phyloP scores from a whole-genome alignment of 2,888 invertebrate genomes.

The Steinernema hermaphroditum region DNA sequence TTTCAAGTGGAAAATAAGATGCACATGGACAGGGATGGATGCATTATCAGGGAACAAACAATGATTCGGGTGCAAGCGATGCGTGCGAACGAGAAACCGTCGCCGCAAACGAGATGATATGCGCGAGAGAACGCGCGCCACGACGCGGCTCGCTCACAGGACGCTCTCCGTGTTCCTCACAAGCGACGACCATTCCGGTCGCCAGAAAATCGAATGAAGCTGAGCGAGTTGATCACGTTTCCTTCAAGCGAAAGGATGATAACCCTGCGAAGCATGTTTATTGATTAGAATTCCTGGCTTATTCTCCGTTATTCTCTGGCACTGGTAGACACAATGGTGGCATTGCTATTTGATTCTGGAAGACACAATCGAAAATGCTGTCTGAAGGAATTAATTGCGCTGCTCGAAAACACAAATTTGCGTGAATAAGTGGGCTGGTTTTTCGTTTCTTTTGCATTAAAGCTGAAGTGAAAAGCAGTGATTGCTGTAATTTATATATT shows the following conservation, averaged over 20 bases:
- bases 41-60: not conserved
- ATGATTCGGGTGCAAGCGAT: constrained; percentile 7
- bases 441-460: too few relatives aligned
- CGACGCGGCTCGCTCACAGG: constrained; percentile 4
- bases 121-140: constrained; percentile 28
- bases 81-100: not conserved
- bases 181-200: not conserved
- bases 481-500: not conserved
- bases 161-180: not conserved
- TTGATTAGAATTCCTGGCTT: not conserved
- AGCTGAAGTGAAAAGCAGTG: too few relatives aligned
- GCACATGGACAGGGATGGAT: not conserved
- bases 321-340: too few relatives aligned
- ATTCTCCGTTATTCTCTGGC: too few relatives aligned
- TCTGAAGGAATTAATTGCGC: too few relatives aligned
- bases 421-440: too few relatives aligned
- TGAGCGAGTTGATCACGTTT: not conserved
- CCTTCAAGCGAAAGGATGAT: not conserved
- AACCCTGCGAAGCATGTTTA: not conserved
- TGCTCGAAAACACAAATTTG: too few relatives aligned
- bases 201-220: not conserved
- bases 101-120: constrained; percentile 6
- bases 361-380: too few relatives aligned
- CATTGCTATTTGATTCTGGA: too few relatives aligned
- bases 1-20: not conserved